Conservation (phyloP, 1,140 invertebrate species). For the Caerostris extrusa region DNA sequence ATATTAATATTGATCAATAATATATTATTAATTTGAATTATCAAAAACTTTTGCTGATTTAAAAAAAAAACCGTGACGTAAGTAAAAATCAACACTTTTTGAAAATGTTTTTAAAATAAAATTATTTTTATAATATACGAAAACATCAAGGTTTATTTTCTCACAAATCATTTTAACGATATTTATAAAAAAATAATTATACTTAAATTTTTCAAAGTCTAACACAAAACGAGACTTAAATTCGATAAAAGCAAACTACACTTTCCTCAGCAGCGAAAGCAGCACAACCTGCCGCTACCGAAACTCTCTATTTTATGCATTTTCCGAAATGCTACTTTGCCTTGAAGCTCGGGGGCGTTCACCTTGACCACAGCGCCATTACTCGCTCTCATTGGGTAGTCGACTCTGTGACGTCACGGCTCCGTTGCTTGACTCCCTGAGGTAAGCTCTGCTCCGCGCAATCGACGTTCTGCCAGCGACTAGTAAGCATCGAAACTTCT, state of each 20-base stretch:
- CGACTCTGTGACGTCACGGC: conserved; percentile 39
- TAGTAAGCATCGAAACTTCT: background rate
- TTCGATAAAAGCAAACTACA: background rate
- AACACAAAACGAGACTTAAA: too few species aligned
- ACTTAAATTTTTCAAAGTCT: too few species aligned
- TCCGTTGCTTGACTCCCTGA: background rate
- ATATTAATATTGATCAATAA: too few species aligned
- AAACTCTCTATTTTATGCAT: background rate
- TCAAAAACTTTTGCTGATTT: too few species aligned
- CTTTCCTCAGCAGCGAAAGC: background rate
- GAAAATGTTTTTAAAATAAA: too few species aligned
- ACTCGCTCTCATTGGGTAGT: conserved; percentile 34
- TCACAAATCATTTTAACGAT: too few species aligned
- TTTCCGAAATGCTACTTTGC: conserved; percentile 57
- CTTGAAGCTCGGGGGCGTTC: conserved; percentile 77
- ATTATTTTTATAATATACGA: too few species aligned
- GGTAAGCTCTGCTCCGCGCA: conserved; percentile 28
- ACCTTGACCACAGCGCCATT: conserved; percentile 65
- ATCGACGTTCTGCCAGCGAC: background rate
- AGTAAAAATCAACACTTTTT: too few species aligned
- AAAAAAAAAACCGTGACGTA: too few species aligned
- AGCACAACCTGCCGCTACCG: background rate
- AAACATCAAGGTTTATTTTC: too few species aligned
- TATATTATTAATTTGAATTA: too few species aligned
- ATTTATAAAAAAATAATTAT: too few species aligned